These are phyloP conservation scores for Ambastaia sidthimunki DNA, from an alignment of 2,797 vertebrate species.

Conservation along the genomic window DNA sequence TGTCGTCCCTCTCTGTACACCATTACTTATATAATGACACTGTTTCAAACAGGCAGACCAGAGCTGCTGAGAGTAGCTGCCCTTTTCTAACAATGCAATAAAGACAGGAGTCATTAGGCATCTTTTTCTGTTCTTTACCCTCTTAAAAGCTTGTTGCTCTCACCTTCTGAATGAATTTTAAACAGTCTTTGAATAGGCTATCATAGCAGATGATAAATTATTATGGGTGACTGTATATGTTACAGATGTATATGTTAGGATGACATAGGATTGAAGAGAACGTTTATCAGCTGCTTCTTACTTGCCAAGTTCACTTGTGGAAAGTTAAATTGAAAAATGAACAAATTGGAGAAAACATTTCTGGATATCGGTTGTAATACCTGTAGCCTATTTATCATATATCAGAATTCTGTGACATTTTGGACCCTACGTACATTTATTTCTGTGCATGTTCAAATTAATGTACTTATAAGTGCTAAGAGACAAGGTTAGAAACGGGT, in stretches of 20 bases:
- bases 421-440: too few relatives aligned
- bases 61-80: constrained; percentile 16
- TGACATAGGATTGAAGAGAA: background rate
- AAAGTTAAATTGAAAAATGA: too few relatives aligned
- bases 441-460: too few relatives aligned
- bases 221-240: background rate
- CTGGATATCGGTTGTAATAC: too few relatives aligned
- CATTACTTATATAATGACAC: constrained; percentile 52
- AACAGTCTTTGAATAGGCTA: background rate
- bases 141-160: constrained; percentile 42
- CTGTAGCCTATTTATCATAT: too few relatives aligned
- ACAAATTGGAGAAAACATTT: too few relatives aligned
- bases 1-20: constrained; percentile 22
- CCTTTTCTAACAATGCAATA: constrained; percentile 17
- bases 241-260: background rate
- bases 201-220: background rate
- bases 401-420: too few relatives aligned
- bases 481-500: too few relatives aligned
- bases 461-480: too few relatives aligned
- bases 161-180: constrained; percentile 4
- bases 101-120: constrained; percentile 30
- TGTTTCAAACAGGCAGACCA: background rate
- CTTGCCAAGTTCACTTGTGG: too few relatives aligned
- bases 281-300: background rate
- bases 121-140: constrained; percentile 24